Evolutionary conservation across 1,140 invertebrate genomes (phyloP).

Genomic region (Ceratoteleas bidentatus): DNA sequence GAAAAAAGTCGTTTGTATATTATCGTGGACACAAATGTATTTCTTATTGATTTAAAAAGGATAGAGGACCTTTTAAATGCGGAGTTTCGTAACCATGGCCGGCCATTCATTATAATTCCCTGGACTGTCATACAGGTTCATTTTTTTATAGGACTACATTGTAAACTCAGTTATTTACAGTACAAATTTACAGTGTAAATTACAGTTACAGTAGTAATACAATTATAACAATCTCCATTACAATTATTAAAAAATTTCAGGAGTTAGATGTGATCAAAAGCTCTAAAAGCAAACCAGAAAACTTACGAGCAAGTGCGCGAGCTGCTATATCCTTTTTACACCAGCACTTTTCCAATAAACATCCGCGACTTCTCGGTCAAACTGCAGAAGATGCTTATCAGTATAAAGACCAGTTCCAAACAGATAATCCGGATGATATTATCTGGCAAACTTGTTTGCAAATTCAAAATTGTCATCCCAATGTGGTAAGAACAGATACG

Average conservation of each 20-base stretch:
- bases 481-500: too few species aligned
- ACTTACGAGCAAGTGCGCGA: conserved; percentile 40
- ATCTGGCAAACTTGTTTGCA: conserved; percentile 79
- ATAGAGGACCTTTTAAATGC: conserved; percentile 70
- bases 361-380: conserved; percentile 77
- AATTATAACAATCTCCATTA: not conserved
- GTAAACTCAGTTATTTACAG: conserved; percentile 52
- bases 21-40: conserved; percentile 80
- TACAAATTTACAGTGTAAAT: not conserved
- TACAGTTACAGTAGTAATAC: too few species aligned
- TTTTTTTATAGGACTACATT: too few species aligned
- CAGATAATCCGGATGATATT: conserved; percentile 77
- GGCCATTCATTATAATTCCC: too few species aligned
- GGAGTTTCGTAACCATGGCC: too few species aligned
- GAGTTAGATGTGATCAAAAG: conserved; percentile 79
- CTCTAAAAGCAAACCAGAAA: conserved; percentile 60
- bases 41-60: conserved; percentile 72
- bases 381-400: conserved; percentile 69
- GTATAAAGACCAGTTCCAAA: conserved; percentile 72
- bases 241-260: not conserved
- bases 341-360: conserved; percentile 72
- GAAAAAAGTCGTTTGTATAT: conserved; percentile 70
- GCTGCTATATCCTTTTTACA: conserved; percentile 70
- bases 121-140: too few species aligned
- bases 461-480: conserved; percentile 56